Evolutionary conservation across 2,888 invertebrate species (phyloP), one percentile per base, ranked within the genome.

Genomic region (Drosophila testacea): DNA sequence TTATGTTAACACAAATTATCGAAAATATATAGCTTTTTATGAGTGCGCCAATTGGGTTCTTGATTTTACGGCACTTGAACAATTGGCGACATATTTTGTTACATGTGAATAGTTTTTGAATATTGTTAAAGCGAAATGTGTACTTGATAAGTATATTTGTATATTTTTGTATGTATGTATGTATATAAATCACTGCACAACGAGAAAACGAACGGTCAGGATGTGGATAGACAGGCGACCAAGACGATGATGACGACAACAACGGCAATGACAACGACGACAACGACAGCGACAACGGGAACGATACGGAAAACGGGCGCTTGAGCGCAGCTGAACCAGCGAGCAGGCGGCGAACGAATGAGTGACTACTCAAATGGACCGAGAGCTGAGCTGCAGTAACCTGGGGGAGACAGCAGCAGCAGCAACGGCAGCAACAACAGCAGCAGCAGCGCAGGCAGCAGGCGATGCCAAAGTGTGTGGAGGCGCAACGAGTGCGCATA

Each of bases 321-420:
- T 78, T 77, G 74, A 71, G 83, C 88, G 88, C 83, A 88, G 83
- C 83, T 83, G 88, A 88, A 84, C 89, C 87, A 88, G 88, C 83
- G 83, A 84, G 81, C 83, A 69, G 88, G 83, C 83, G 81, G 88
- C 88, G 69, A 89, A 81, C 89, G 88, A 86, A 89, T 80, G 77
- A 82, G 77, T 77, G 75, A 85, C 64, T 81, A 89, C 87, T 83
- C 85, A 89, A 84, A 89, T 85, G 85, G 88, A 84, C 88, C 84
- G 83, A 77, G 67, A 79, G 72, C 71, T 61, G 60, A 51, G 73
- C 73, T 87, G 84, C 84, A 86, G 89, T 83, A 85, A 85, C 85
- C 79, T 74, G 84, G 87, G 81, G 80, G 64, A 69, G 65, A 72
- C 50, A 57, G 51, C 75, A 59, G 51, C 60, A 47, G 51, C 65